phyloP scores from a whole-genome alignment of 2,888 invertebrate genomes.

The Callyntrura sp. region DNA sequence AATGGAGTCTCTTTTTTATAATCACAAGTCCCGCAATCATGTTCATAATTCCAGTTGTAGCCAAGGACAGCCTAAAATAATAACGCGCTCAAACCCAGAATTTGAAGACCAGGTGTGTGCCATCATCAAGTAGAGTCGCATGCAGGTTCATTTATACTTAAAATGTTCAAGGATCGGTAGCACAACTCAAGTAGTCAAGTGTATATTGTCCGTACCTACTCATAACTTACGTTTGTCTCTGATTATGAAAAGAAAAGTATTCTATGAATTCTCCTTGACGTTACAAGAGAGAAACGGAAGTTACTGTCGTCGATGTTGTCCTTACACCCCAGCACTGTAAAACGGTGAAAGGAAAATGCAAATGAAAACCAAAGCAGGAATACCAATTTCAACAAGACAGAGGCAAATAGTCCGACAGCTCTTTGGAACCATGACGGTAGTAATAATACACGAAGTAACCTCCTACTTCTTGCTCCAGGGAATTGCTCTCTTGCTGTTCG shows the following conservation, averaged over 20 bases:
- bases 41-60: background rate
- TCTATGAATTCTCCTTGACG: background rate
- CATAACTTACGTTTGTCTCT: background rate
- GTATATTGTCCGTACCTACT: background rate
- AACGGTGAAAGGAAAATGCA: background rate
- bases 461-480: constrained; percentile 1
- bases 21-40: background rate
- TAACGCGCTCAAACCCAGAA: background rate
- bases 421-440: background rate
- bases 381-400: background rate
- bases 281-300: background rate
- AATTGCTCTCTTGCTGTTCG: constrained; percentile 19
- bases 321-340: background rate
- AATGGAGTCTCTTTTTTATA: background rate
- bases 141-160: too few species aligned
- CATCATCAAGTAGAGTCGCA: too few species aligned
- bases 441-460: background rate
- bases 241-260: constrained; percentile 21
- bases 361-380: background rate
- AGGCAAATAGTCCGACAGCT: background rate
- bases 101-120: background rate
- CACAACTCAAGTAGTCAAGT: too few species aligned
- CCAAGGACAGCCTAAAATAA: background rate
- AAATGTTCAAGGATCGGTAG: too few species aligned
- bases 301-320: background rate